These are phyloP conservation scores for Otis tarda DNA, from an alignment of 2,113 vertebrate species.

Conservation along the genomic window DNA sequence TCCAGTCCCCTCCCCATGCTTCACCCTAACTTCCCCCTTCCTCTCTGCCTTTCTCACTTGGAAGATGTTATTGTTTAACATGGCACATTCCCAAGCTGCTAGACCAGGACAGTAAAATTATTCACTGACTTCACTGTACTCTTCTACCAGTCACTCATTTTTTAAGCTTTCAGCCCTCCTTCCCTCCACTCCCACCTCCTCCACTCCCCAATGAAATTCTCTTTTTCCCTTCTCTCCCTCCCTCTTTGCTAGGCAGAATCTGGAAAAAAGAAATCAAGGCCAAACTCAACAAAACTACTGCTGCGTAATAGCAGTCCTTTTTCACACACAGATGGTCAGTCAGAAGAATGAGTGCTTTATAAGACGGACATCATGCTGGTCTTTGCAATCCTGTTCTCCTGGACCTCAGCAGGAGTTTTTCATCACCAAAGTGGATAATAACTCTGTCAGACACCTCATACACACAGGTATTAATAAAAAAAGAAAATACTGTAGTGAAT, in stretches of 20 bases:
- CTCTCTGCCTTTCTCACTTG: constrained; percentile 52
- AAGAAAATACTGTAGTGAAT: constrained; percentile 34
- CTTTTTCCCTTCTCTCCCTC: constrained; percentile 4
- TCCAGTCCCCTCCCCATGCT: not conserved
- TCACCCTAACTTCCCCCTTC: not conserved
- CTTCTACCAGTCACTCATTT: constrained; percentile 61
- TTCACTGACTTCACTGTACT: constrained; percentile 69
- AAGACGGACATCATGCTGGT: constrained; percentile 56
- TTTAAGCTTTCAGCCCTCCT: constrained; percentile 45
- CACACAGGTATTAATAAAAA: constrained; percentile 53
- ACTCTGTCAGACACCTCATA: constrained; percentile 72
- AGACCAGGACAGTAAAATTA: constrained; percentile 72
- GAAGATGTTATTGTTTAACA: constrained; percentile 71
- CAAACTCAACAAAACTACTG: constrained; percentile 76
- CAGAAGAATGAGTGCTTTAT: constrained; percentile 73
- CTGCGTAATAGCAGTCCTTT: constrained; percentile 65
- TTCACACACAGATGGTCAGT: constrained; percentile 66
- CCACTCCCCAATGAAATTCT: constrained; percentile 46
- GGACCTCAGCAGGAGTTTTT: constrained; percentile 69
- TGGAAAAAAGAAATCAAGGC: constrained; percentile 68
- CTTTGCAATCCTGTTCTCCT: constrained; percentile 54
- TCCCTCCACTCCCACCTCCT: constrained; percentile 17
- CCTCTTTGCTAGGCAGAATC: constrained; percentile 48
- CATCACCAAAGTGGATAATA: constrained; percentile 68
- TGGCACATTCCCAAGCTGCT: constrained; percentile 70